Percentiles rank a stretch among this genome's conserved stretches.
Evolutionary conservation across 2,113 vertebrate species (phyloP).

Genomic region (Scomber japonicus): DNA sequence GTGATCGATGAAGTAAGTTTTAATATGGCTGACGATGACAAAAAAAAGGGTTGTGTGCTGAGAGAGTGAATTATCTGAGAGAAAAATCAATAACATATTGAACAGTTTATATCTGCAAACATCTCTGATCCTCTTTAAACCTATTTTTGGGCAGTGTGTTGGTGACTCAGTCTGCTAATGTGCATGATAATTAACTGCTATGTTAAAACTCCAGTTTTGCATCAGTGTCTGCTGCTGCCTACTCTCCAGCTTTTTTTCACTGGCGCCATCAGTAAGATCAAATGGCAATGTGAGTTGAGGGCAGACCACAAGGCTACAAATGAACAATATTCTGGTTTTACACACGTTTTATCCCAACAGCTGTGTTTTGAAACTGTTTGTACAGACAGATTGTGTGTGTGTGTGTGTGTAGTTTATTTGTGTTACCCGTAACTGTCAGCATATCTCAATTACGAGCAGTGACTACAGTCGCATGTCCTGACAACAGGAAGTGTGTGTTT

Average conservation of each 20-base stretch:
- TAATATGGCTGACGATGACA: conserved; percentile 8
- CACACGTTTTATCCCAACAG: not conserved
- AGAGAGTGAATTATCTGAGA: conserved; percentile 19
- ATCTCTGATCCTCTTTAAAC: conserved; percentile 17
- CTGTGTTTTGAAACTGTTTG: conserved; percentile 45
- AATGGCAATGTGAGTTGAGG: conserved; percentile 3
- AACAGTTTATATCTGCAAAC: conserved; percentile 12
- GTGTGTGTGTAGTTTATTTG: conserved; percentile 50
- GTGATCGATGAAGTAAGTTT: conserved; percentile 17
- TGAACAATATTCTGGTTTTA: conserved; percentile 4
- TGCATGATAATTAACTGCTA: conserved; percentile 25
- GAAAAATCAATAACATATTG: conserved; percentile 26
- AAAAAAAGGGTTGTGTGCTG: not conserved
- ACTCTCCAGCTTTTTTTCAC: not conserved
- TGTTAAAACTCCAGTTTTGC: conserved; percentile 24
- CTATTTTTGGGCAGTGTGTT: conserved; percentile 29
- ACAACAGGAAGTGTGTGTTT: conserved; percentile 85
- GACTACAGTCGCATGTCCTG: conserved; percentile 57
- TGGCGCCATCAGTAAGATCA: conserved; percentile 13
- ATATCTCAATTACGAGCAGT: conserved; percentile 73
- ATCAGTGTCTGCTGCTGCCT: conserved; percentile 12
- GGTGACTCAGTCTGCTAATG: conserved; percentile 50
- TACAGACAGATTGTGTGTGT: conserved; percentile 33
- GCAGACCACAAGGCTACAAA: not conserved
- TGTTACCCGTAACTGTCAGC: conserved; percentile 63